Percentiles rank a stretch among this genome's conserved stretches.
These are phyloP conservation scores for Bombus confusus DNA, from an alignment of 1,140 invertebrate species.

Conservation along the genomic window DNA sequence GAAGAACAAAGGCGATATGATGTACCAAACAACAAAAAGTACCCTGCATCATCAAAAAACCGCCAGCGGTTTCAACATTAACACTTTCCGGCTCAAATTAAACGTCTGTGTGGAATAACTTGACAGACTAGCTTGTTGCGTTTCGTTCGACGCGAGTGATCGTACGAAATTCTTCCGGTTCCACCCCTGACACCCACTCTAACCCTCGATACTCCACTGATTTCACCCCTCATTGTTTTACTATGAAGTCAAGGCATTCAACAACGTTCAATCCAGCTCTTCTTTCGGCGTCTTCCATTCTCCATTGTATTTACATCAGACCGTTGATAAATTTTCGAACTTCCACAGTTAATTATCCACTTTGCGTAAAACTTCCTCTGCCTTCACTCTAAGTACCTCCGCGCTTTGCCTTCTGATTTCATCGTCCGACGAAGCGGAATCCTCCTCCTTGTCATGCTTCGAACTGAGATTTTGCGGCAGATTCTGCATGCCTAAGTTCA, in stretches of 20 bases:
- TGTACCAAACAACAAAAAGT: neutral
- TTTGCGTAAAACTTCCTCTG: slow-evolving; percentile 79
- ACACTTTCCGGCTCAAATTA: neutral
- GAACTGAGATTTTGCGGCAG: slow-evolving; percentile 79
- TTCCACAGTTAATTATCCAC: slow-evolving; percentile 75
- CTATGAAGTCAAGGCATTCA: neutral
- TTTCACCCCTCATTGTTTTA: too few species aligned
- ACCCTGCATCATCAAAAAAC: neutral
- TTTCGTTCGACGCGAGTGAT: neutral
- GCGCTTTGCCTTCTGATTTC: slow-evolving; percentile 80
- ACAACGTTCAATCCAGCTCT: neutral
- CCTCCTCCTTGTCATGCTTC: slow-evolving; percentile 79
- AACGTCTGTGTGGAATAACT: neutral
- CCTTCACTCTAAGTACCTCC: slow-evolving; percentile 79
- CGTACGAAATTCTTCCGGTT: neutral
- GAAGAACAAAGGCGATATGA: too few species aligned
- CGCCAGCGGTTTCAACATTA: slow-evolving; percentile 29
- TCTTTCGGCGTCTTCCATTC: neutral
- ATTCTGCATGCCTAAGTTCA: slow-evolving; percentile 77
- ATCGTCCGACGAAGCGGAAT: slow-evolving; percentile 79
- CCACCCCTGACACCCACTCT: neutral
- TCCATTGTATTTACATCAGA: slow-evolving; percentile 38
- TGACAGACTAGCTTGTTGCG: neutral
- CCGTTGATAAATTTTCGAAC: neutral
- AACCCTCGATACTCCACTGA: neutral